Evolutionary conservation across 2,888 invertebrate species (phyloP).

Genomic region (Dugesia japonica): DNA sequence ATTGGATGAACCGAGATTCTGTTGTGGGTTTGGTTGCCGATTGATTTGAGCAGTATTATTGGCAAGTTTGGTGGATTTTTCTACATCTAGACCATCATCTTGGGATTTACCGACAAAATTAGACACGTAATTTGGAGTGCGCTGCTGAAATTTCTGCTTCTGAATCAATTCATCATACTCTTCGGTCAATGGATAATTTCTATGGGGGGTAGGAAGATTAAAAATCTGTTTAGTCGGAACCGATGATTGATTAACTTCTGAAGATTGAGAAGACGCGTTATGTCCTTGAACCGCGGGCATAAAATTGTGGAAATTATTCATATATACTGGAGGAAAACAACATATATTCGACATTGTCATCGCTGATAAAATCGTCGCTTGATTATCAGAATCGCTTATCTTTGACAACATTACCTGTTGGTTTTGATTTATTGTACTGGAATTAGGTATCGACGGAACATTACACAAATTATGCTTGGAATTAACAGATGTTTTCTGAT

Average conservation of each 20-base stretch:
- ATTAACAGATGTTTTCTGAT: neutral
- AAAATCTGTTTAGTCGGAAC: neutral
- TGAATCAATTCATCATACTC: neutral
- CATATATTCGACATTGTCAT: constrained; percentile 7
- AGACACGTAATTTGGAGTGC: neutral
- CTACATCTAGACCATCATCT: neutral
- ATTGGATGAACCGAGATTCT: neutral
- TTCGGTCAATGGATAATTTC: neutral
- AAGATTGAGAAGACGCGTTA: neutral
- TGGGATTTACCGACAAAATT: neutral
- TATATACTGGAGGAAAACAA: neutral
- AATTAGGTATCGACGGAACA: neutral
- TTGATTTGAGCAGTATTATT: constrained; percentile 13
- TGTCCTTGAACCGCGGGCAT: neutral
- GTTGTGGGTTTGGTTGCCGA: neutral
- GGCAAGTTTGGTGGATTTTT: neutral
- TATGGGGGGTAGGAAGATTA: neutral
- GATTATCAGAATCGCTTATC: neutral
- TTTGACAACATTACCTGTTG: neutral
- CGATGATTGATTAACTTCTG: neutral
- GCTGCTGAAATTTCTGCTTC: neutral
- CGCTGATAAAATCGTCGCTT: neutral
- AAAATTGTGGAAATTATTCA: neutral
- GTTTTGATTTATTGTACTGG: neutral
- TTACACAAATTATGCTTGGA: constrained; percentile 2